phyloP scores from a whole-genome alignment of 1,140 invertebrate species.

The Piezodorus guildinii region DNA sequence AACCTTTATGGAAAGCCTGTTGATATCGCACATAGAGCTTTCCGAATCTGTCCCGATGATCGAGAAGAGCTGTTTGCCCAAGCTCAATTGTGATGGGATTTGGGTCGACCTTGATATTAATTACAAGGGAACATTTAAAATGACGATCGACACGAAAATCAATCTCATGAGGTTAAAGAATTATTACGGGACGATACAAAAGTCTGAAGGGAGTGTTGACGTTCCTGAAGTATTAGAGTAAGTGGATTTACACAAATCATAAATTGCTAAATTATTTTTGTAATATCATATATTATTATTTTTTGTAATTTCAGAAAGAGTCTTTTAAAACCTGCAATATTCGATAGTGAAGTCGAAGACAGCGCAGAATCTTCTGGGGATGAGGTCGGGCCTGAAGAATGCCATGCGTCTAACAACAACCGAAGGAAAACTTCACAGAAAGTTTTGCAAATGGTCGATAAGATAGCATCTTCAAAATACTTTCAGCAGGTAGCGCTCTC shows the following conservation, averaged over 20 bases:
- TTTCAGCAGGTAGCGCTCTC: conserved; percentile 65
- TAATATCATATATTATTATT: neutral
- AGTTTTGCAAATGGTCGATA: conserved; percentile 76
- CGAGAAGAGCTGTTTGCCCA: conserved; percentile 56
- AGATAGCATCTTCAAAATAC: conserved; percentile 78
- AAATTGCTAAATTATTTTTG: conserved; percentile 8
- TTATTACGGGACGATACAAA: neutral
- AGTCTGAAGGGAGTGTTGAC: neutral
- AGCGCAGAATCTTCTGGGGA: conserved; percentile 84
- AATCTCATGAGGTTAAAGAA: conserved; percentile 75
- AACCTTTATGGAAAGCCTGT: conserved; percentile 75
- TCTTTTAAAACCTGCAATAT: conserved; percentile 42
- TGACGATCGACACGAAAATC: conserved; percentile 90
- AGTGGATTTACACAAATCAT: neutral
- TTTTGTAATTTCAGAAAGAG: neutral
- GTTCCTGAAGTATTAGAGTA: conserved; percentile 2
- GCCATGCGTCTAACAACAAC: neutral
- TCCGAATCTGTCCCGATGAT: conserved; percentile 67
- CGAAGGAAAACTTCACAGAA: conserved; percentile 40
- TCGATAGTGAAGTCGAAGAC: conserved; percentile 80
- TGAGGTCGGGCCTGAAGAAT: conserved; percentile 12
- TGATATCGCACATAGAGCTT: conserved; percentile 62
- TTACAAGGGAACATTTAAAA: conserved; percentile 75
- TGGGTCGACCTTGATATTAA: conserved; percentile 87
- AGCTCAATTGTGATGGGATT: conserved; percentile 62